Base-by-base conservation (phyloP, 1,140 invertebrate species). In the Thrips palmi region DNA sequence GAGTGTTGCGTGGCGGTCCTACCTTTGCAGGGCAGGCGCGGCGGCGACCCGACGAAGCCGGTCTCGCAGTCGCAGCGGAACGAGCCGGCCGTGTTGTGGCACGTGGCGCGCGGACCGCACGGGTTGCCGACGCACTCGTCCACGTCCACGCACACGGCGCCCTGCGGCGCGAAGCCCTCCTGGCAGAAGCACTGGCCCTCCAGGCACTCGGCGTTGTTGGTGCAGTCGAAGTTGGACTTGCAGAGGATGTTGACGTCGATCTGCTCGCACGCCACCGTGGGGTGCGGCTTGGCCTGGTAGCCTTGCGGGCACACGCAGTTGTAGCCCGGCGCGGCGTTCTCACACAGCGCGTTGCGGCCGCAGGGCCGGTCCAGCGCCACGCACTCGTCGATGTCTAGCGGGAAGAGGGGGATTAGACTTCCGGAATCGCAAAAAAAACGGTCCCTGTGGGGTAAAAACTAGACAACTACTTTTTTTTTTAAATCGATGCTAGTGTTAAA, bases 101-200 rank as follows among this genome's bases (percentile, higher is more conserved):
- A 97, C 15, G 74, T 53, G 2, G 85, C 71, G 52, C 77, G 74
- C 6, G 71, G 65, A 36, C 91, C 91, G 50, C 89, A 92, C 24
- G 67, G 70, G 50, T 74, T 74, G 12, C 56, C 65, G 20, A 57
- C 45, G 53, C 87, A 93, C 59, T 93, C 87, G 51, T 92, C 70
- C 6, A 88, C 57, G 50, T 89, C 84, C 14, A 73, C 62, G 49
- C 84, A 89, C 40, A 73, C 64, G 0, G 82, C 73, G 25, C 77
- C 75, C 33, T 70, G 68, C 1, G 83, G 74, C 44, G 78, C 69
- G 56, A 93, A 93, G 10, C 85, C 84, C 46, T 81, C 69, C 52
- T 81, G 74, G 50, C 91, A 97, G 58, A 83, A 84, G 56, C 91
- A 97, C 51, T 84, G 82, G 35, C 71, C 73, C 49, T 87, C 77